phyloP scores from a whole-genome alignment of 2,888 invertebrate genomes.

The Drosophila pegasa region DNA sequence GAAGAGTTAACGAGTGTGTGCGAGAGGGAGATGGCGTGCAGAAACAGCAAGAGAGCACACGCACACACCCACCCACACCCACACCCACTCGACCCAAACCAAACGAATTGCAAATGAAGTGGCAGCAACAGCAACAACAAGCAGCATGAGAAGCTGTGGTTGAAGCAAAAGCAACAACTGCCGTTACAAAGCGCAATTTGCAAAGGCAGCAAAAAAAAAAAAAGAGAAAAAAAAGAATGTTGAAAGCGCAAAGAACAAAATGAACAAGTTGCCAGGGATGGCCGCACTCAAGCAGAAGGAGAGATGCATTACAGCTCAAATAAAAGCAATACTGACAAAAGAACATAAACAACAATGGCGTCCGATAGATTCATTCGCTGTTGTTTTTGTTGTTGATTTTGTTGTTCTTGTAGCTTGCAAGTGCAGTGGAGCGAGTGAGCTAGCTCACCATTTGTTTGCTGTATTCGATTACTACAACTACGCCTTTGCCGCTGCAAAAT shows the following conservation, averaged over 20 bases:
- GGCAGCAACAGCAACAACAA: constrained; percentile 40
- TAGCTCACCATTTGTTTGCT: constrained; percentile 28
- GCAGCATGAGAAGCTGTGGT: constrained; percentile 6
- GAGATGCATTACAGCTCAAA: constrained; percentile 36
- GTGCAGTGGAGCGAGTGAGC: constrained; percentile 20
- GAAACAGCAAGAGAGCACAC: constrained; percentile 17
- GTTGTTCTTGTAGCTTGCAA: too few relatives aligned
- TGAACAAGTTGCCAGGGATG: constrained; percentile 40
- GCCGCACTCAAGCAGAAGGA: constrained; percentile 27
- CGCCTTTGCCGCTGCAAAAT: constrained; percentile 26
- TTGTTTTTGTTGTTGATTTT: constrained; percentile 18
- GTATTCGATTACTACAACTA: constrained; percentile 39
- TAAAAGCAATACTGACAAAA: constrained; percentile 49
- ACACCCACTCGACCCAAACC: constrained; percentile 31
- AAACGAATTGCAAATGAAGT: constrained; percentile 65
- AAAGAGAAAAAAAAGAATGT: constrained; percentile 24
- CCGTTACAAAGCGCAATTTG: constrained; percentile 42
- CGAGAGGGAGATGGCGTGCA: constrained; percentile 18
- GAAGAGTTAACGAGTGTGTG: constrained; percentile 17
- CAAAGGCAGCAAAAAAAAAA: constrained; percentile 33
- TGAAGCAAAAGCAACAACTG: constrained; percentile 32
- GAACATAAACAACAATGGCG: constrained; percentile 39
- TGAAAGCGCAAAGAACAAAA: constrained; percentile 38
- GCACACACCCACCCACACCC: constrained; percentile 15
- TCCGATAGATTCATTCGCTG: constrained; percentile 29